phyloP scores from a whole-genome alignment of 2,113 vertebrate species.

The Salvator merianae region DNA sequence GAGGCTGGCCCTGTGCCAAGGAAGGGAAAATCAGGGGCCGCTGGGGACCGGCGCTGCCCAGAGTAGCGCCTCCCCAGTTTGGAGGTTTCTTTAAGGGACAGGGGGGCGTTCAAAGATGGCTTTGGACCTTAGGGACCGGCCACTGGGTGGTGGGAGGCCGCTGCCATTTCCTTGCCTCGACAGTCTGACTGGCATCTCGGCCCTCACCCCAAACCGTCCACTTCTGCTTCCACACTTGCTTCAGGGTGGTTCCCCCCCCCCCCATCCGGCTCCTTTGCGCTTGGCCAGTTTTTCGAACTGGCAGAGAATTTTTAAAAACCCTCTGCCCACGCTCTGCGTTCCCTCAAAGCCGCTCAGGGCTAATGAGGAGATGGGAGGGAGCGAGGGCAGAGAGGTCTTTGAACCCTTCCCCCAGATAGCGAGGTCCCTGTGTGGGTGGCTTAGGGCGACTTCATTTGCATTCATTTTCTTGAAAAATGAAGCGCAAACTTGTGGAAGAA shows the following conservation, averaged over 20 bases:
- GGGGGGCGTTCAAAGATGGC: conserved; percentile 14
- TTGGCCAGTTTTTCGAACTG: conserved; percentile 46
- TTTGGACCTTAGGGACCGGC: conserved; percentile 40
- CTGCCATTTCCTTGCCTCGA: conserved; percentile 38
- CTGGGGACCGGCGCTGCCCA: no score
- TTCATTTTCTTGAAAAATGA: conserved; percentile 69
- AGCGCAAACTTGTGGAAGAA: conserved; percentile 60
- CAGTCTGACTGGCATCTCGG: conserved; percentile 44
- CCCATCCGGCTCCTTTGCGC: conserved; percentile 20
- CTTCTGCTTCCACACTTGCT: conserved; percentile 13
- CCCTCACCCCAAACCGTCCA: conserved; percentile 17
- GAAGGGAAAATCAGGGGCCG: background rate
- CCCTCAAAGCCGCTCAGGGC: conserved; percentile 49
- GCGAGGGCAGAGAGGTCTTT: conserved; percentile 43
- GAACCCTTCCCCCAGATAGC: conserved; percentile 40
- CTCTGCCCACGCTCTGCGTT: no score
- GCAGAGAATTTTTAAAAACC: background rate
- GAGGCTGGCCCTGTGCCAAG: background rate
- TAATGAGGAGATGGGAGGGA: no score
- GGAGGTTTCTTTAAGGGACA: background rate
- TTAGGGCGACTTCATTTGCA: conserved; percentile 69
- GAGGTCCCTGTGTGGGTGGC: conserved; percentile 48
- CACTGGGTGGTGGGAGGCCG: background rate
- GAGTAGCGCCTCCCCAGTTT: no score
- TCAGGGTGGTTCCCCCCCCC: background rate